These are phyloP conservation scores for Helicoverpa assulta DNA, from an alignment of 2,888 invertebrate species.

Conservation along the genomic window DNA sequence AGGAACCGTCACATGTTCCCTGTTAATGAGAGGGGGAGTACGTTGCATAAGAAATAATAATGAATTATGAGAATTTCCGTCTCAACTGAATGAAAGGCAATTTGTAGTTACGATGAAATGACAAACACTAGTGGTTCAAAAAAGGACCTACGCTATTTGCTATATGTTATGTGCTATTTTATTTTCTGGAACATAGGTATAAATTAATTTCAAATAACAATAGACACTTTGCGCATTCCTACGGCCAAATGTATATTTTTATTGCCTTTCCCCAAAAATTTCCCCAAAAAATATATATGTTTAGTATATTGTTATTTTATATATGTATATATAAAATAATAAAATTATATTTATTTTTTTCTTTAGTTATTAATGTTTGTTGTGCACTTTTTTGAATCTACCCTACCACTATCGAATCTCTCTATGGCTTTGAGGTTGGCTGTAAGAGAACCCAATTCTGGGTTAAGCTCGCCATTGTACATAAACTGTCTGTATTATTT, in stretches of 20 bases:
- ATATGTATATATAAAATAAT: too few relatives aligned
- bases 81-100: slow-evolving; percentile 13
- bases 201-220: slow-evolving; percentile 4
- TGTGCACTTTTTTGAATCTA: too few relatives aligned
- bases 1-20: slow-evolving; percentile 42
- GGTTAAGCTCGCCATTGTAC: too few relatives aligned
- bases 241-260: slow-evolving; percentile 37
- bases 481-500: too few relatives aligned
- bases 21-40: slow-evolving; percentile 52
- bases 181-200: background rate
- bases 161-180: too few relatives aligned
- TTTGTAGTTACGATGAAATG: slow-evolving; percentile 12
- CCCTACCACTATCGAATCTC: too few relatives aligned
- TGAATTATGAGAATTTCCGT: slow-evolving; percentile 45
- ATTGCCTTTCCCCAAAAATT: slow-evolving; percentile 31
- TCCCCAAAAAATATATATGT: too few relatives aligned
- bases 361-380: too few relatives aligned
- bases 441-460: too few relatives aligned
- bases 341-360: too few relatives aligned
- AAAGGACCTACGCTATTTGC: background rate
- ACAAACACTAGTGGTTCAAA: background rate
- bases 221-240: slow-evolving; percentile 28
- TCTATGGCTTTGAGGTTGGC: too few relatives aligned
- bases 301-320: too few relatives aligned
- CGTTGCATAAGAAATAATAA: slow-evolving; percentile 48